phyloP scores from a whole-genome alignment of 2,797 vertebrate species.

The Siniperca undulata region DNA sequence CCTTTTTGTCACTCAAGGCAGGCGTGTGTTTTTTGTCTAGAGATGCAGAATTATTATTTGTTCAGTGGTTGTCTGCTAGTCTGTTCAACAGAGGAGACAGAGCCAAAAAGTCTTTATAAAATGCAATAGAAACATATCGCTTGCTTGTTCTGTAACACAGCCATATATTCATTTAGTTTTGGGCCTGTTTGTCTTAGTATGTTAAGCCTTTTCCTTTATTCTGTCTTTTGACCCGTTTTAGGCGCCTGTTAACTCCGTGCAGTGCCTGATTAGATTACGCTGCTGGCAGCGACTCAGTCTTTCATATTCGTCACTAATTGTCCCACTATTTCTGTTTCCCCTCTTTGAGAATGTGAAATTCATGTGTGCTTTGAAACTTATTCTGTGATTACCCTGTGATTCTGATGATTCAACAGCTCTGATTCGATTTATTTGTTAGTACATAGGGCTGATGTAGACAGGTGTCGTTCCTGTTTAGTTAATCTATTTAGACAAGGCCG shows the following conservation, averaged over 20 bases:
- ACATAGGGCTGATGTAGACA: slow-evolving; percentile 19
- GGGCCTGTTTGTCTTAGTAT: slow-evolving; percentile 36
- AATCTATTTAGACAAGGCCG: slow-evolving; percentile 55
- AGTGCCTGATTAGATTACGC: slow-evolving; percentile 68
- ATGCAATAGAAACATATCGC: slow-evolving; percentile 60
- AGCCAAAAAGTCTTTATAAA: slow-evolving; percentile 72
- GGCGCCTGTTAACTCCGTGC: slow-evolving; percentile 26
- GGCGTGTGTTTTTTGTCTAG: slow-evolving; percentile 35
- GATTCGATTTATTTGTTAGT: slow-evolving; percentile 14
- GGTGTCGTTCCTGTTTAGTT: slow-evolving; percentile 11
- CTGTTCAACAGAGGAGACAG: slow-evolving; percentile 67
- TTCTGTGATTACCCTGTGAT: slow-evolving; percentile 26
- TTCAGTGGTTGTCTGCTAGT: slow-evolving; percentile 40
- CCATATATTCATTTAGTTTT: slow-evolving; percentile 65
- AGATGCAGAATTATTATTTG: slow-evolving; percentile 26
- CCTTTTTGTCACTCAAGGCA: slow-evolving; percentile 60
- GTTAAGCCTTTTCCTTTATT: slow-evolving; percentile 26
- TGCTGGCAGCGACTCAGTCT: slow-evolving; percentile 82
- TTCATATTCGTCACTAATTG: slow-evolving; percentile 38
- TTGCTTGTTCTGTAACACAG: slow-evolving; percentile 60
- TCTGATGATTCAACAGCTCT: slow-evolving; percentile 26
- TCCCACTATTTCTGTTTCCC: slow-evolving; percentile 47
- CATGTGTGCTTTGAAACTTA: slow-evolving; percentile 23
- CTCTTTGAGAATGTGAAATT: slow-evolving; percentile 71
- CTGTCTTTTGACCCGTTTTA: slow-evolving; percentile 12